Evolutionary conservation across 2,113 vertebrate species (phyloP).

Genomic region (Lucifuga dentata): DNA sequence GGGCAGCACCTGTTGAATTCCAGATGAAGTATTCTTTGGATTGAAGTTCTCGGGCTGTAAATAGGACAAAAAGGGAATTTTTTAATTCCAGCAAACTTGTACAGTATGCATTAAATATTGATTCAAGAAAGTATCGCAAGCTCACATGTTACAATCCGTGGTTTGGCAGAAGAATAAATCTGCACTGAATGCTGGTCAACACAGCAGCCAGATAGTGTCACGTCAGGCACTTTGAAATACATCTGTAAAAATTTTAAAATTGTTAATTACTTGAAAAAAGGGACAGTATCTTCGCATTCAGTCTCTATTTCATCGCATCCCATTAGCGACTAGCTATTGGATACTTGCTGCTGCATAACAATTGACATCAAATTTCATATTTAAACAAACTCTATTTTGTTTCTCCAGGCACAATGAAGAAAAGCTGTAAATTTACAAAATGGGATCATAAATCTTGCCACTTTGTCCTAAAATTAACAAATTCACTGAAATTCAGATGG

Average conservation of each 20-base stretch:
- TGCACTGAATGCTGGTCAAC: constrained; percentile 94
- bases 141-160: constrained; percentile 90
- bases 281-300: too few species aligned
- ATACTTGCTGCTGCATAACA: too few species aligned
- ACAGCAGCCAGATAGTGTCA: constrained; percentile 91
- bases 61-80: not conserved
- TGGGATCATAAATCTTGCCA: too few species aligned
- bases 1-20: constrained; percentile 93
- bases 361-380: too few species aligned
- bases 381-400: too few species aligned
- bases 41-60: constrained; percentile 89
- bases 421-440: too few species aligned
- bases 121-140: constrained; percentile 8
- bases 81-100: not conserved
- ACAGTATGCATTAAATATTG: not conserved
- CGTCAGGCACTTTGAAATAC: constrained; percentile 91
- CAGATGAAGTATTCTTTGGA: constrained; percentile 95
- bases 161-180: constrained; percentile 91
- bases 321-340: too few species aligned
- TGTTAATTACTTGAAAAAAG: not conserved
- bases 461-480: too few species aligned
- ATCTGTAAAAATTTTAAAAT: constrained; percentile 78
- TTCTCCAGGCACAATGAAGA: too few species aligned
- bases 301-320: too few species aligned
- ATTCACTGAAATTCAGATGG: too few species aligned